These are phyloP conservation scores for Notolabrus celidotus DNA, from an alignment of 2,797 vertebrate genomes.

Conservation along the genomic window DNA sequence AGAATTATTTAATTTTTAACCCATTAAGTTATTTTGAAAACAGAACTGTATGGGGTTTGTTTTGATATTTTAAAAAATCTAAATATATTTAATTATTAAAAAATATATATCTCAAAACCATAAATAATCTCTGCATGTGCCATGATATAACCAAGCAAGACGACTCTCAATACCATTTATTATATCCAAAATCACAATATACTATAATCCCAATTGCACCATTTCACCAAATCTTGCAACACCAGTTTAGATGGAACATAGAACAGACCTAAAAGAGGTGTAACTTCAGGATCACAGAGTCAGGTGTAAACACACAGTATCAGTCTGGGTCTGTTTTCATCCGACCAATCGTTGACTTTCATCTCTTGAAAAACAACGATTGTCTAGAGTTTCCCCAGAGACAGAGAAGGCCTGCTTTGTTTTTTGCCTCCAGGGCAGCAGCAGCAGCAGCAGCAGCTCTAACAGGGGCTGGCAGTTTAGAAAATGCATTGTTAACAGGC, in stretches of 20 bases:
- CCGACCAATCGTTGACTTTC: conserved; percentile 5
- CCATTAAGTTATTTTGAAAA: too few relatives aligned
- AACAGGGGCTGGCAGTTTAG: conserved; percentile 61
- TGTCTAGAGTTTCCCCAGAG: conserved; percentile 15
- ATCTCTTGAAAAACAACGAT: conserved; percentile 5
- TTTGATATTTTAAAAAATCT: too few relatives aligned
- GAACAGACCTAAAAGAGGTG: background rate
- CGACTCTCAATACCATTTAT: too few relatives aligned
- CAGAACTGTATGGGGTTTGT: too few relatives aligned
- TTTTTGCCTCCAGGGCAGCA: conserved; percentile 48
- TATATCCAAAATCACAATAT: too few relatives aligned
- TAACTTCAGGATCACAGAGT: background rate
- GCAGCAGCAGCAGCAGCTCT: conserved; percentile 48
- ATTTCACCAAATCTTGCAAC: too few relatives aligned
- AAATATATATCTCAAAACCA: too few relatives aligned
- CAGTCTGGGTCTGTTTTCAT: background rate
- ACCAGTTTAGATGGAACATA: background rate
- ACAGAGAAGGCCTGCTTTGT: conserved; percentile 30
- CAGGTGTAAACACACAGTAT: background rate
- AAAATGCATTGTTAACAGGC: conserved; percentile 75
- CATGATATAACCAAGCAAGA: too few relatives aligned
- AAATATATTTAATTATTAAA: too few relatives aligned
- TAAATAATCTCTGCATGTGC: too few relatives aligned
- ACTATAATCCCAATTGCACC: too few relatives aligned
- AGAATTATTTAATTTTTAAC: too few relatives aligned